phyloP scores from a whole-genome alignment of 2,888 invertebrate genomes.

The Drosophila gaucha region DNA sequence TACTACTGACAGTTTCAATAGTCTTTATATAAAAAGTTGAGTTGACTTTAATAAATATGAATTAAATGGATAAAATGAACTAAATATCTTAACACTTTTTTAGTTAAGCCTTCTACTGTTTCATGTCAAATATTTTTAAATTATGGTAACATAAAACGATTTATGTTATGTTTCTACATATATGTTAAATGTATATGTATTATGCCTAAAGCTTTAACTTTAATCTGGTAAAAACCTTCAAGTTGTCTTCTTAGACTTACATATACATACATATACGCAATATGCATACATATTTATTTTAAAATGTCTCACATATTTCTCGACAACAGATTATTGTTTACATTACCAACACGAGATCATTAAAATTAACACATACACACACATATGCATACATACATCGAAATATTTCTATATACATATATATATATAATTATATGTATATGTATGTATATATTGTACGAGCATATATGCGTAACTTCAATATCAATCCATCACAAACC shows the following conservation, averaged over 20 bases:
- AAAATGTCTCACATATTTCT: conserved; percentile 36
- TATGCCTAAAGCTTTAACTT: too few relatives aligned
- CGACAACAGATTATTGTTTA: conserved; percentile 47
- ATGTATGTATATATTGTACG: too few relatives aligned
- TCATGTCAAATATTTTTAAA: neutral
- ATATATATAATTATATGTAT: too few relatives aligned
- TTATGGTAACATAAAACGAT: neutral
- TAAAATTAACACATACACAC: conserved; percentile 38
- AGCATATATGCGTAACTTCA: conserved; percentile 36
- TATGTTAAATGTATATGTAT: too few relatives aligned
- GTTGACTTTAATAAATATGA: neutral
- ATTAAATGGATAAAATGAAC: neutral
- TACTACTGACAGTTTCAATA: too few relatives aligned
- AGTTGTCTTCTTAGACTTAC: conserved; percentile 31
- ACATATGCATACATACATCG: conserved; percentile 17
- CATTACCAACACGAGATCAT: conserved; percentile 49
- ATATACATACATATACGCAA: neutral
- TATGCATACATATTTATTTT: conserved; percentile 13
- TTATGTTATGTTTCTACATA: conserved; percentile 13
- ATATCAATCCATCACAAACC: conserved; percentile 72
- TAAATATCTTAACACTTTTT: neutral
- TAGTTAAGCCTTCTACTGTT: neutral
- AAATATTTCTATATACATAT: neutral
- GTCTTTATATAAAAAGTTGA: too few relatives aligned
- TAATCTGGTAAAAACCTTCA: conserved; percentile 52